Percentiles rank a stretch among this genome's conserved stretches.
phyloP scores from a whole-genome alignment of 2,888 invertebrate species.

The Nowickia ferox region DNA sequence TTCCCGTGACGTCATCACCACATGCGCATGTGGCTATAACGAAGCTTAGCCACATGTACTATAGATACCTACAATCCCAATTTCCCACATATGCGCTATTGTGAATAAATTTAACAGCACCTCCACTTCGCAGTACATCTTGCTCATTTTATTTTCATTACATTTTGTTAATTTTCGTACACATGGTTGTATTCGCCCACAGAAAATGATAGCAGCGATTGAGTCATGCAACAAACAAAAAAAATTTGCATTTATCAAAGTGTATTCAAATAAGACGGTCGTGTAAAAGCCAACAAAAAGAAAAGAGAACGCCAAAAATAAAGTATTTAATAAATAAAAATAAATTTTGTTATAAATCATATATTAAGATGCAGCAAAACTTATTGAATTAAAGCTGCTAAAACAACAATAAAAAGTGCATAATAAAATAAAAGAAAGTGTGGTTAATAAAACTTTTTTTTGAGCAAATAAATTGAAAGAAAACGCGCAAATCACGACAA shows the following conservation, averaged over 20 bases:
- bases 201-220: constrained; percentile 42
- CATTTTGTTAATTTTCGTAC: constrained; percentile 3
- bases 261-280: constrained; percentile 50
- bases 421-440: constrained; percentile 13
- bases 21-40: too few relatives aligned
- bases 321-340: constrained; percentile 8
- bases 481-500: constrained; percentile 64
- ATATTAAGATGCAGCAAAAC: constrained; percentile 13
- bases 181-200: constrained; percentile 38
- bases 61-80: too few relatives aligned
- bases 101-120: constrained; percentile 15
- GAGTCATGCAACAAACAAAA: constrained; percentile 66
- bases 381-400: constrained; percentile 17
- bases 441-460: constrained; percentile 42
- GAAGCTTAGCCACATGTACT: too few relatives aligned
- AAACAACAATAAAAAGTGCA: neutral
- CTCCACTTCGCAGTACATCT: constrained; percentile 5
- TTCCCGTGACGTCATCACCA: too few relatives aligned
- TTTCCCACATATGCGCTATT: neutral
- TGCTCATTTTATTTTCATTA: neutral
- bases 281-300: neutral
- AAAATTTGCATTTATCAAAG: constrained; percentile 64
- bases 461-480: constrained; percentile 31
- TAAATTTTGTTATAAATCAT: neutral
- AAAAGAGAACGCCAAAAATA: neutral